phyloP scores from a whole-genome alignment of 2,113 vertebrate species.

The Noctilio leporinus region DNA sequence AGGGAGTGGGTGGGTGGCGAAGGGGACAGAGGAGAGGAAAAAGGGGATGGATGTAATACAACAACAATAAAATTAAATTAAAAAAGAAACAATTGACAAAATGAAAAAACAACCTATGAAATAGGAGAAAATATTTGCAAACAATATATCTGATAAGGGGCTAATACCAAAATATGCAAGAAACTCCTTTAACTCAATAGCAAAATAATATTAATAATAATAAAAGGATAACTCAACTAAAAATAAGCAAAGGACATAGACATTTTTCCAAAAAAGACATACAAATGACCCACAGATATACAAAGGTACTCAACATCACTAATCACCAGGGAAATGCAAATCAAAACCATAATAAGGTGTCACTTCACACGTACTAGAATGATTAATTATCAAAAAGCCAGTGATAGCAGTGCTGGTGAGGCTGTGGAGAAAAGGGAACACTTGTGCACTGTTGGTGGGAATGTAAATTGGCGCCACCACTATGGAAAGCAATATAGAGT shows the following conservation, averaged over 20 bases:
- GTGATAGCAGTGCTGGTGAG: too few relatives aligned
- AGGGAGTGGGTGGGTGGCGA: too few relatives aligned
- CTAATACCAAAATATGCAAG: neutral
- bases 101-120: neutral
- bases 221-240: neutral
- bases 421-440: too few relatives aligned
- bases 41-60: too few relatives aligned
- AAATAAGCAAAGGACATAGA: neutral
- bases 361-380: too few relatives aligned
- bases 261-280: neutral
- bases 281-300: neutral
- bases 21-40: too few relatives aligned
- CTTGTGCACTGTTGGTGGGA: too few relatives aligned
- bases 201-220: neutral
- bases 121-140: neutral
- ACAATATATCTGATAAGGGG: neutral
- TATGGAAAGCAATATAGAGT: neutral
- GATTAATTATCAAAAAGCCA: too few relatives aligned
- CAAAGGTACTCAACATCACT: neutral
- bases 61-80: too few relatives aligned
- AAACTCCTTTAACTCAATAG: neutral
- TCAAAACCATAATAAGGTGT: too few relatives aligned
- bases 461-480: too few relatives aligned
- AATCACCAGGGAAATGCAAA: neutral
- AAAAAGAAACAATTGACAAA: neutral